Evolutionary conservation across 2,113 vertebrate species (phyloP).

Genomic region (Poeciliopsis prolifica): DNA sequence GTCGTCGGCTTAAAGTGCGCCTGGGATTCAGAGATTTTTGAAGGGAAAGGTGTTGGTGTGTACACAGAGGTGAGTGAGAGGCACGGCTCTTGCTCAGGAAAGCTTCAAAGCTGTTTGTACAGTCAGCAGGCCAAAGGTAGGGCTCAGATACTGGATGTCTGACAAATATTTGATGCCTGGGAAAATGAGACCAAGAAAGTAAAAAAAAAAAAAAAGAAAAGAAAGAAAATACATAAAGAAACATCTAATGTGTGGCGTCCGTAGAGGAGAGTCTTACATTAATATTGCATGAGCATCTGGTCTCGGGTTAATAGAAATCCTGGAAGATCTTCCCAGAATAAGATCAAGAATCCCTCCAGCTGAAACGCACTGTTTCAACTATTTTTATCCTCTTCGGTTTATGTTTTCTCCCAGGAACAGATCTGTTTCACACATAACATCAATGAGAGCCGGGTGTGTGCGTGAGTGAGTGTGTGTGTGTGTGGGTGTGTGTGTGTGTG

Average conservation of each 20-base stretch:
- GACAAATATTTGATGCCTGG: slow-evolving; percentile 33
- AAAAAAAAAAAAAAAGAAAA: neutral
- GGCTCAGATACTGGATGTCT: slow-evolving; percentile 36
- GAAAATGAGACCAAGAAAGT: slow-evolving; percentile 17
- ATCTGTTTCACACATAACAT: slow-evolving; percentile 38
- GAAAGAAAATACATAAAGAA: slow-evolving; percentile 22
- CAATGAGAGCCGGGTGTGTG: slow-evolving; percentile 8
- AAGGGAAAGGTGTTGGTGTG: slow-evolving; percentile 45
- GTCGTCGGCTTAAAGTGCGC: slow-evolving; percentile 24
- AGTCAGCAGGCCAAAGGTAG: slow-evolving; percentile 54
- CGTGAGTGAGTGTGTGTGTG: neutral
- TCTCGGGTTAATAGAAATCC: slow-evolving; percentile 36
- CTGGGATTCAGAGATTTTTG: slow-evolving; percentile 32
- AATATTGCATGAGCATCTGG: slow-evolving; percentile 6
- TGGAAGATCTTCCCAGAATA: slow-evolving; percentile 35
- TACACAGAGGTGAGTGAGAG: slow-evolving; percentile 56
- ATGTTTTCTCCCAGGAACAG: slow-evolving; percentile 20
- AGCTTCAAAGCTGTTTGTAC: slow-evolving; percentile 63
- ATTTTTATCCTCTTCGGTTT: slow-evolving; percentile 24
- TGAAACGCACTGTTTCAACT: slow-evolving; percentile 4
- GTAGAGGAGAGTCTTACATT: slow-evolving; percentile 33
- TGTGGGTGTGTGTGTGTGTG: slow-evolving; percentile 2
- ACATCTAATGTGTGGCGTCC: slow-evolving; percentile 25
- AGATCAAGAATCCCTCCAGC: slow-evolving; percentile 15
- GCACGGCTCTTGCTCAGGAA: slow-evolving; percentile 47